Base-by-base conservation (phyloP, 2,113 vertebrate genomes). In the Oryzias javanicus region DNA sequence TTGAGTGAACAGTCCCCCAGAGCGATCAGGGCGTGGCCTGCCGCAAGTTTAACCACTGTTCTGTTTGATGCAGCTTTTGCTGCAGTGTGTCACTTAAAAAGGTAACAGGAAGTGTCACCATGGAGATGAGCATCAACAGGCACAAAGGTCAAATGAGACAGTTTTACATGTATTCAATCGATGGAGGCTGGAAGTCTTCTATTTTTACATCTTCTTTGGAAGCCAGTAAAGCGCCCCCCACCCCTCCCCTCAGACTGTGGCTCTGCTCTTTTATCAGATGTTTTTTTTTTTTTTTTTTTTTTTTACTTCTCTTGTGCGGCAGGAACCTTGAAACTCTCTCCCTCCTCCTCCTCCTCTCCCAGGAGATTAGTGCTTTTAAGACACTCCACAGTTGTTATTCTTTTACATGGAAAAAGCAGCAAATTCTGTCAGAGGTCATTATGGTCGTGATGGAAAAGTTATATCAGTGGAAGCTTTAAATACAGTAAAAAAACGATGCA, bases 361-460 rank as follows among this genome's bases (percentile, higher is more conserved):
- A 47, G 49, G 76, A 86, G 78, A 86, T 84, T 73, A 82, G 69
- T 73, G 71, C 68, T 57, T 70, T 67, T 71, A 52, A 85, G 70
- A 79, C 17, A 67, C 67, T 60, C 18, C 0, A 68, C 57, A 64
- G 61, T 73, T 76, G 40, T 73, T 70, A 74, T 74, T 63, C 67
- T 50, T 79, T 78, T 82, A 60, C 54, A 5, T 40, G 40, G 18
- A 54, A 13, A 53, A 53, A 40, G 2, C 4, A 5, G 35, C 66
- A 20, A 56, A 75, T 71, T 64, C 61, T 59, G 58, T 64, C 59
- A 41, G 51, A 71, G 79, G 83, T 83, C 71, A 55, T 70, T 77
- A 55, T 15, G 49, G 49, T 61, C 42, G 42, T 77, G 75, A 74
- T 67, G 42, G 66, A 67, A 75, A 49, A 27, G 4, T 56, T 79